Evolutionary conservation across 2,888 invertebrate species (phyloP), one percentile per base, ranked within the genome.

Genomic region (Carabus problematicus): DNA sequence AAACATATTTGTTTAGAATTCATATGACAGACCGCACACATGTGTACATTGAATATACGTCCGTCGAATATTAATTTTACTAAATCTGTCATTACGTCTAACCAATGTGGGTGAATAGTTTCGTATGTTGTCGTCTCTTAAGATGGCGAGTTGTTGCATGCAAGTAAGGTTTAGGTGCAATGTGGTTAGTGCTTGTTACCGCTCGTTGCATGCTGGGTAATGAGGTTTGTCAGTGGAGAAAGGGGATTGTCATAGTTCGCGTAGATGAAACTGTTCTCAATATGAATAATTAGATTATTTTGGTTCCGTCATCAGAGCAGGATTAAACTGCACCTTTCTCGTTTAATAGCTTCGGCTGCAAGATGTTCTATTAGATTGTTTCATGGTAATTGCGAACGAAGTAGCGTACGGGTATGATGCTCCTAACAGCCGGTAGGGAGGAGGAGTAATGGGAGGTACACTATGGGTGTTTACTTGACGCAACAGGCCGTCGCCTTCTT

Each of bases 261-360:
- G 14, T 18, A 41, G 40, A 29, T 29, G 56, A 56, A 19, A 59
- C 66, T 59, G 58, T 47, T 40, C 47, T 58, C 58, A 66, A 66
- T 66, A 66, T 66, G 66, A 66, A 59, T 66, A 59, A 66, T 66
- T 66, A 59, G 59, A 59, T 66, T 66, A 66, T 59, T 40, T 64
- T 42, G 55, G 41, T 64, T 54, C 52, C 29, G 64, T 55, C 52
- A 63, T 49, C 54, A 52, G 40, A 64, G 29, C 55, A 16, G 64
- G 41, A 58, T 45, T 59, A 40, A 16, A 39, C 59, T 41, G n/a
- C 29, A 49, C 56, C 40, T 45, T 29, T 19, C 64, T 56, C 42
- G 12, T 60, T 14, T 60, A 60, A 60, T 60, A 60, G 60, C 45
- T 43, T 60, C 45, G 18, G 52, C 40, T 49, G 41, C 49, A 66